Percentiles rank a stretch among this genome's conserved stretches.
Evolutionary conservation across 2,888 invertebrate genomes (phyloP).

Genomic region (Timema podura): DNA sequence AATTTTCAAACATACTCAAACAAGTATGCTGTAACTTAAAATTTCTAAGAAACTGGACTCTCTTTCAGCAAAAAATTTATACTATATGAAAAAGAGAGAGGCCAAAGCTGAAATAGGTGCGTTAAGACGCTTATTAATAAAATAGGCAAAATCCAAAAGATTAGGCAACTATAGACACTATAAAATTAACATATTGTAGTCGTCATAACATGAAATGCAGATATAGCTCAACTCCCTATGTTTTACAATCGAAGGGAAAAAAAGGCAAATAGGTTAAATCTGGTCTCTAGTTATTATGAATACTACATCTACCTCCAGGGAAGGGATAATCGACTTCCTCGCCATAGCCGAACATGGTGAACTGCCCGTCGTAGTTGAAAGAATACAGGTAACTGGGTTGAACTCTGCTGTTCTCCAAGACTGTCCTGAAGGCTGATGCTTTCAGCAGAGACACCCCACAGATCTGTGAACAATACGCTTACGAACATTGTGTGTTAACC

Average conservation of each 20-base stretch:
- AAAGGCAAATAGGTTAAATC: too few species aligned
- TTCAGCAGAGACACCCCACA: slow-evolving; percentile 48
- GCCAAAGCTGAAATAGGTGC: too few species aligned
- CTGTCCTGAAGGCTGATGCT: slow-evolving; percentile 42
- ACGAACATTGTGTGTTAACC: too few species aligned
- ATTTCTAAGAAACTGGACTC: too few species aligned
- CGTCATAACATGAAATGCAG: background rate
- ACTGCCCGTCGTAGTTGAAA: slow-evolving; percentile 48
- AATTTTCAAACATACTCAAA: too few species aligned
- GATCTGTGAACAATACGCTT: slow-evolving; percentile 40
- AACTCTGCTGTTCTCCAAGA: slow-evolving; percentile 38
- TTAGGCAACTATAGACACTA: too few species aligned
- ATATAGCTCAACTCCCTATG: background rate
- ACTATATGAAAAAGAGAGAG: too few species aligned
- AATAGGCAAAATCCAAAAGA: too few species aligned
- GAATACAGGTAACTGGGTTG: slow-evolving; percentile 48
- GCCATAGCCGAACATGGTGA: slow-evolving; percentile 44
- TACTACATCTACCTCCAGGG: slow-evolving; percentile 41
- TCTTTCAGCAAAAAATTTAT: too few species aligned
- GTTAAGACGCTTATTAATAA: too few species aligned
- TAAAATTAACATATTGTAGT: background rate
- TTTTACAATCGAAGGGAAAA: too few species aligned
- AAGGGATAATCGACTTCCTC: slow-evolving; percentile 46
- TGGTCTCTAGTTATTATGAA: background rate
- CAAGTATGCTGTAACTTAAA: background rate